Evolutionary conservation across 2,113 vertebrate genomes (phyloP).

Genomic region (Daubentonia madagascariensis): DNA sequence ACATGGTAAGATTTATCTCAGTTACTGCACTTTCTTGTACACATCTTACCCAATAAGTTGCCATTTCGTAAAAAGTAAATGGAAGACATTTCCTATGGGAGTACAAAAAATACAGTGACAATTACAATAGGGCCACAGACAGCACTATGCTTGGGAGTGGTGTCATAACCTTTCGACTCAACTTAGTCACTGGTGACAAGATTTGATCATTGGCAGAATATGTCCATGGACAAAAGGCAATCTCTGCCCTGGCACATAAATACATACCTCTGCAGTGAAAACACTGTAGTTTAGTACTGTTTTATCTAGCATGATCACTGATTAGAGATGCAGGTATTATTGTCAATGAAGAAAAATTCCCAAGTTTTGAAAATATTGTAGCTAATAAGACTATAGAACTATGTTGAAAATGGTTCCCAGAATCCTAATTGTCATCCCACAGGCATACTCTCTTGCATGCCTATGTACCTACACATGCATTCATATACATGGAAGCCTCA

Average conservation of each 20-base stretch:
- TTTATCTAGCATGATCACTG: background rate
- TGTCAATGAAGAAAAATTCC: background rate
- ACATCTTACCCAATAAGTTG: background rate
- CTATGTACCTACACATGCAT: background rate
- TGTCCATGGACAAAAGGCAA: background rate
- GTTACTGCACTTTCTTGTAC: background rate
- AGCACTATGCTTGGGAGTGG: background rate
- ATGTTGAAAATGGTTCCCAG: background rate
- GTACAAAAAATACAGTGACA: background rate
- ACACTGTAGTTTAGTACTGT: background rate
- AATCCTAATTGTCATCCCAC: background rate
- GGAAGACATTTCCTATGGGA: background rate
- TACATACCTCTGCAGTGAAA: background rate
- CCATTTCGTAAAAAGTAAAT: constrained; percentile 8
- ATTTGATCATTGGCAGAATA: background rate
- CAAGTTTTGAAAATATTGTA: background rate
- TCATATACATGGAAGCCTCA: background rate
- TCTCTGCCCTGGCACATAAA: background rate
- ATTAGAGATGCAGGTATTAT: background rate
- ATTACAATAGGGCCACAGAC: background rate
- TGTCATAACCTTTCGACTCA: background rate
- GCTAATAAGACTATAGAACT: background rate
- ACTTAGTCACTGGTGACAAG: background rate
- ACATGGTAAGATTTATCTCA: background rate
- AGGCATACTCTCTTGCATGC: background rate